phyloP scores from a whole-genome alignment of 2,888 invertebrate species.

The Ptycholaimellus sp. region DNA sequence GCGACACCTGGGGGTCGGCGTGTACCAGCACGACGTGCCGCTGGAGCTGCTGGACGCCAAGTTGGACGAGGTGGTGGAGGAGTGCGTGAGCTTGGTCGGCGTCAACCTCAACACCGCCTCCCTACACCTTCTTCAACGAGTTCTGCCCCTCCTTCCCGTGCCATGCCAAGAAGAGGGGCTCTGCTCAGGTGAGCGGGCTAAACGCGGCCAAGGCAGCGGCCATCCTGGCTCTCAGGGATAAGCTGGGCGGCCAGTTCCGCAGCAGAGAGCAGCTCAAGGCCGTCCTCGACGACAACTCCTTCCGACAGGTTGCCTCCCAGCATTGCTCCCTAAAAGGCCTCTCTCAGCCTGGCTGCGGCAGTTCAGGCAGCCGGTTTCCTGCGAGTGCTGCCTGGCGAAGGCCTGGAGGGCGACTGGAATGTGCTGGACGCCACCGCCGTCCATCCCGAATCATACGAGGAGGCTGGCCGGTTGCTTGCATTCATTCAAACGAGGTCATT shows the following conservation, averaged over 20 bases:
- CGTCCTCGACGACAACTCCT: neutral
- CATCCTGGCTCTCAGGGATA: conserved; percentile 48
- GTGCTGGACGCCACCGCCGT: conserved; percentile 55
- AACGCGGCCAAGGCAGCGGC: conserved; percentile 48
- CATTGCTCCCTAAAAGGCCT: neutral
- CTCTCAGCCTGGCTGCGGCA: neutral
- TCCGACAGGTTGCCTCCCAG: conserved; percentile 37
- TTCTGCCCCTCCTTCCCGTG: neutral
- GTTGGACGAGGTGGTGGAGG: conserved; percentile 54
- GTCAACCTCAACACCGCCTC: neutral
- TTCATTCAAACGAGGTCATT: too few relatives aligned
- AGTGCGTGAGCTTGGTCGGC: conserved; percentile 25
- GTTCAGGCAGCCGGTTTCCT: too few relatives aligned
- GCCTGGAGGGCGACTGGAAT: too few relatives aligned
- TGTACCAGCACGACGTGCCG: conserved; percentile 65
- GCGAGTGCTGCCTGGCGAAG: too few relatives aligned
- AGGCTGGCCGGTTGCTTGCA: too few relatives aligned
- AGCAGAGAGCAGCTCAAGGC: conserved; percentile 24
- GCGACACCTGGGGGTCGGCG: conserved; percentile 70
- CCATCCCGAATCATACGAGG: conserved; percentile 64
- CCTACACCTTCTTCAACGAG: neutral
- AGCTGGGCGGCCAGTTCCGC: conserved; percentile 45
- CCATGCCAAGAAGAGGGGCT: neutral
- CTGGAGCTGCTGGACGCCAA: conserved; percentile 45
- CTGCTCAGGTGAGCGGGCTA: conserved; percentile 44